A percentile compares a stretch with the other conserved stretches of the same genome.
These are phyloP conservation scores for Gambusia yucatana DNA, from an alignment of 2,797 vertebrate genomes.

Conservation along the genomic window DNA sequence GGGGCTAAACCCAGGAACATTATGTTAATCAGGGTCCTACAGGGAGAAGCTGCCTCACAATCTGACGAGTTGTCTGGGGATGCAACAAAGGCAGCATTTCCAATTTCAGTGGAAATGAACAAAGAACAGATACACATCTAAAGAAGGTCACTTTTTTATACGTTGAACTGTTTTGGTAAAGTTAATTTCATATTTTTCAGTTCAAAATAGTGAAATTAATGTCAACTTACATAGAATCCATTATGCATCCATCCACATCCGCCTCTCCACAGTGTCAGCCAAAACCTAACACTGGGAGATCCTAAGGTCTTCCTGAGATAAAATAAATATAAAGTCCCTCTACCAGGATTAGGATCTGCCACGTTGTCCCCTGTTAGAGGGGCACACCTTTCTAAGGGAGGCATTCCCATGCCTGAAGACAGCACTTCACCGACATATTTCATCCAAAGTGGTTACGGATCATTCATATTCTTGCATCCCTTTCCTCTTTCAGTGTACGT, in stretches of 20 bases:
- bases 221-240: background rate
- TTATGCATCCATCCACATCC: background rate
- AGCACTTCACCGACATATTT: background rate
- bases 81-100: constrained; percentile 25
- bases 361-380: background rate
- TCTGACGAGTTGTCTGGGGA: constrained; percentile 41
- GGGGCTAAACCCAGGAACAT: constrained; percentile 57
- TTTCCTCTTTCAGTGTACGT: no score
- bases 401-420: background rate
- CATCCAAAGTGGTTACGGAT: no score
- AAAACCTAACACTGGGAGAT: background rate
- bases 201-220: background rate
- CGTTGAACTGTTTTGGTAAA: background rate
- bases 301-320: background rate
- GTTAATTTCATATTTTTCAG: background rate
- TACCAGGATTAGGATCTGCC: background rate
- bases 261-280: background rate
- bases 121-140: background rate
- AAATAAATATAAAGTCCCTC: background rate
- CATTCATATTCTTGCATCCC: no score
- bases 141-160: background rate
- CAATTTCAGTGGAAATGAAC: constrained; percentile 13
- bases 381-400: background rate
- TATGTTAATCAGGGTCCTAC: constrained; percentile 60
- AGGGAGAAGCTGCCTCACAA: constrained; percentile 40